Evolutionary conservation across 2,113 vertebrate genomes (phyloP), one percentile per base, ranked within the genome.

Genomic region (Lipophrys pholis): DNA sequence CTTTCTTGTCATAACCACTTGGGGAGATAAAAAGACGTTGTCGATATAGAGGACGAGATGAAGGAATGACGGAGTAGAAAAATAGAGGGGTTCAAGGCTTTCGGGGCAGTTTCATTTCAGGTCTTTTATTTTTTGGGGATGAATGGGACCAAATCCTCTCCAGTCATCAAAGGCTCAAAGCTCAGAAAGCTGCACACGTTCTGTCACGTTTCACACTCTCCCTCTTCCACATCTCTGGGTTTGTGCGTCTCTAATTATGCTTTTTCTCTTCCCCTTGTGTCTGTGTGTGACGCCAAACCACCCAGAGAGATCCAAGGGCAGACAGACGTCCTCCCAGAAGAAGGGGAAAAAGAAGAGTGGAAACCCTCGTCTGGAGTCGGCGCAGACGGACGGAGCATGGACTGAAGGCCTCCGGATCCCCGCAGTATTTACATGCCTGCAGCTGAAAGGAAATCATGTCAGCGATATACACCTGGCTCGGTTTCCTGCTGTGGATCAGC

Each of bases 401-500:
- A 81, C 51, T 55, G 64, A 73, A 14, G 30, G 9, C 15, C 17
- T 63, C 39, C 62, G 75, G 36, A 17, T 52, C 56, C 17, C 16
- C 50, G 0, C 1, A 17, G 50, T 35, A 64, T 12, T 55, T 10
- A 11, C 74, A 36, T 14, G 45, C 1, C n/a, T 15, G 46, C 3
- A 40, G 41, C 66, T 65, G 61, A 73, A 77, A 55, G 49, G 41
- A 48, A 63, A 76, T 11, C 81, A 91, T 91, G 90, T 78, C 85
- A 36, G 66, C 21, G 17, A 74, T 53, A 73, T 54, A 57, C 63
- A 84, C 84, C 78, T 87, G 81, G 86, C 56, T 30, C 72, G 80
- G 69, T 14, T 30, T 91, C 58, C 78, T 91, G 3, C 73, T 91
- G 30, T 80, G 84, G 45, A 42, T 90, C 82, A 7, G 82, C 76